Percentiles rank a stretch among this genome's conserved stretches.
These are phyloP conservation scores for Chaetodon trifasciatus DNA, from an alignment of 2,797 vertebrate species.

Conservation along the genomic window DNA sequence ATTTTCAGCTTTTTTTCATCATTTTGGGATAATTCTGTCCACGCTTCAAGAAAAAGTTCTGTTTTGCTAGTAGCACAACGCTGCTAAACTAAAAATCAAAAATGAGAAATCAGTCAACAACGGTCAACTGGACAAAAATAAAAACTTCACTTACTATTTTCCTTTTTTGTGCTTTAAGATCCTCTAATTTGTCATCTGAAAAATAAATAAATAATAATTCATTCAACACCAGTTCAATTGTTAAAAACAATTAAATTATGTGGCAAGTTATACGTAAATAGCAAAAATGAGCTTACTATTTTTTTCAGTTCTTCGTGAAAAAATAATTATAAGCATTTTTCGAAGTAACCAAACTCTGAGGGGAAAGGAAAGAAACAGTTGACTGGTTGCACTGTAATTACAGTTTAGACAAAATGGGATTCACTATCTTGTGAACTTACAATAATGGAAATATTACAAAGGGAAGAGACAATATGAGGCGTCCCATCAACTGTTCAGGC, in stretches of 20 bases:
- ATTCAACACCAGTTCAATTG: neutral
- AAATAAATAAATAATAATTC: slow-evolving; percentile 37
- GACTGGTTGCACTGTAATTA: neutral
- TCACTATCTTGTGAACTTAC: slow-evolving; percentile 87
- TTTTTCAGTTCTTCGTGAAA: slow-evolving; percentile 93
- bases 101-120: neutral
- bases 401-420: slow-evolving; percentile 4
- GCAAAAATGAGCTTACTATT: slow-evolving; percentile 89
- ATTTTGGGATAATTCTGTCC: neutral
- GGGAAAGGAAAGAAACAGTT: slow-evolving; percentile 34
- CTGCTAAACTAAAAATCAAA: neutral
- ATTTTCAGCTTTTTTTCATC: neutral
- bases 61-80: neutral
- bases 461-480: slow-evolving; percentile 90
- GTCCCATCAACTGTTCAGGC: slow-evolving; percentile 92
- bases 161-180: slow-evolving; percentile 93
- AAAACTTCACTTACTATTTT: slow-evolving; percentile 93
- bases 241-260: neutral
- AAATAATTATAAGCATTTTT: slow-evolving; percentile 92
- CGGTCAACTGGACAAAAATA: neutral
- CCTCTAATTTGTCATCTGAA: slow-evolving; percentile 95
- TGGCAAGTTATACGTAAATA: neutral
- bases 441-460: slow-evolving; percentile 94
- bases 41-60: neutral
- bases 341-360: slow-evolving; percentile 94